Evolutionary conservation across 2,888 invertebrate species (phyloP).

Genomic region (Leuctra nigra): DNA sequence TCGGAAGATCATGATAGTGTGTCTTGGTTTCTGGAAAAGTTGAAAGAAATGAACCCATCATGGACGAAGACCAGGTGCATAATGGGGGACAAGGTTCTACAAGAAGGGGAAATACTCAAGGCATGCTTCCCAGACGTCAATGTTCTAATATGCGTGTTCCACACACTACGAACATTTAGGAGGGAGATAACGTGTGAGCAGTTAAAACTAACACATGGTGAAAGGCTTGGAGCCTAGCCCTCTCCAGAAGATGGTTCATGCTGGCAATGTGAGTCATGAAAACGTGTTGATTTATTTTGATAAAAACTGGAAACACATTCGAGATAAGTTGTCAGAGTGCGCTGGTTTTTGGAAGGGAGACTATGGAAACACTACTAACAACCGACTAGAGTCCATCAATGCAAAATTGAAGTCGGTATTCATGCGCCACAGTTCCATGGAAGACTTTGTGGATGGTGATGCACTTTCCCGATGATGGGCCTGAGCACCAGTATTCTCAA

Average conservation of each 20-base stretch:
- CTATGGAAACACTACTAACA: conserved; percentile 27
- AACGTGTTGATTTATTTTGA: conserved; percentile 25
- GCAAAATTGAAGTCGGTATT: conserved; percentile 26
- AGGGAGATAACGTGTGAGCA: conserved; percentile 27
- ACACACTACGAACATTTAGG: conserved; percentile 27
- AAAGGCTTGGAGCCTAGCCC: conserved; percentile 20
- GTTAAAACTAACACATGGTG: conserved; percentile 23
- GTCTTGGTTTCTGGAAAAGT: too few species aligned
- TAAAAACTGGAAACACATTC: conserved; percentile 29
- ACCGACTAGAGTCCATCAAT: conserved; percentile 26
- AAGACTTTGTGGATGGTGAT: conserved; percentile 19
- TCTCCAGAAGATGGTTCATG: conserved; percentile 22
- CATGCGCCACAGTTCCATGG: conserved; percentile 20
- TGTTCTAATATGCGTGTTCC: conserved; percentile 27
- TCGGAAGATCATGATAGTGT: too few species aligned
- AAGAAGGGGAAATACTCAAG: conserved; percentile 25
- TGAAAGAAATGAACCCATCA: too few species aligned
- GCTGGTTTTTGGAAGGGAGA: conserved; percentile 21
- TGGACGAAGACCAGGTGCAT: too few species aligned
- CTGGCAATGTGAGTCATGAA: background rate
- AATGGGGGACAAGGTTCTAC: background rate
- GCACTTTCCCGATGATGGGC: background rate
- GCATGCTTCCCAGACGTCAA: conserved; percentile 27
- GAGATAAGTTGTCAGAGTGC: conserved; percentile 25
- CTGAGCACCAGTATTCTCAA: background rate